Evolutionary conservation across 2,797 vertebrate genomes (phyloP).

Genomic region (Channallabes apus): DNA sequence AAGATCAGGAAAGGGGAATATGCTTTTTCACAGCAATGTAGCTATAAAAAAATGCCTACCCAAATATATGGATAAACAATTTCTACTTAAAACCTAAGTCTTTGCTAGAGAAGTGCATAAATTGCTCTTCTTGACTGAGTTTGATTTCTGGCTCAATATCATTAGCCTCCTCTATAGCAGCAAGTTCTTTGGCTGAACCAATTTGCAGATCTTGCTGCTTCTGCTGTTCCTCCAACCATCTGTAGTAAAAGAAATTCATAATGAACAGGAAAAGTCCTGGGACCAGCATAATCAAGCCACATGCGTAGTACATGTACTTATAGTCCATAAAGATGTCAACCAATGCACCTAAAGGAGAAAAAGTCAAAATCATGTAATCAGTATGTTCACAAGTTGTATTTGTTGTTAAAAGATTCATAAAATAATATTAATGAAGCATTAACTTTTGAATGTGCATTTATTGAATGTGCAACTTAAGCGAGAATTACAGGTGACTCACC

Average conservation of each 20-base stretch:
- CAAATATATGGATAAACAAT: neutral
- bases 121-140: neutral
- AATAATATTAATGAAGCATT: neutral
- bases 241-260: conserved; percentile 84
- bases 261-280: conserved; percentile 80
- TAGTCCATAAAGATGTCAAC: conserved; percentile 80
- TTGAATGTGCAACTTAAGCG: neutral
- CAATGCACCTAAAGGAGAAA: conserved; percentile 57
- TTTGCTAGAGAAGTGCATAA: neutral
- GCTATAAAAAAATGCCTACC: neutral
- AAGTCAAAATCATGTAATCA: neutral
- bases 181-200: neutral
- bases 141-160: neutral
- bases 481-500: conserved; percentile 69
- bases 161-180: neutral
- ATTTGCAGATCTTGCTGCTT: conserved; percentile 2
- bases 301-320: conserved; percentile 81
- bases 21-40: neutral
- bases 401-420: neutral
- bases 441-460: neutral
- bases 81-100: neutral
- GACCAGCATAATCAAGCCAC: conserved; percentile 76
- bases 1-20: no score
- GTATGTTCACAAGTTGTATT: neutral
- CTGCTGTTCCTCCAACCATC: conserved; percentile 70